These are phyloP conservation scores for Montipora foliosa DNA, from an alignment of 64 coral and sea anemone genomes.

Conservation along the genomic window DNA sequence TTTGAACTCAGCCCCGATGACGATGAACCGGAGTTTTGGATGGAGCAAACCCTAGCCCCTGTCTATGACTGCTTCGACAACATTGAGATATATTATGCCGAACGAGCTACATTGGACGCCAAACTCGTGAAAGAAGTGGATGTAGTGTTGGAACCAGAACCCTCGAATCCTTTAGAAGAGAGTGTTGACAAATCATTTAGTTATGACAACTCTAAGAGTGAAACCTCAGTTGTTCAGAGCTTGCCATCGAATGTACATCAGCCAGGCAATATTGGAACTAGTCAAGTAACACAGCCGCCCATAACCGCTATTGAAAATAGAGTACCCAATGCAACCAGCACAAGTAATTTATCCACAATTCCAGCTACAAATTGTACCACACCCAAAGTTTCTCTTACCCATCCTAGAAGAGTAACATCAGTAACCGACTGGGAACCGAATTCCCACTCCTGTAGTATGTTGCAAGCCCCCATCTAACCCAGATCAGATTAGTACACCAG, in stretches of 20 bases:
- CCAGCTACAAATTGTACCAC: too few relatives aligned
- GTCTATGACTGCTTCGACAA: constrained; percentile 30
- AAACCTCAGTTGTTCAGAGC: not conserved
- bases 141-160: constrained; percentile 12
- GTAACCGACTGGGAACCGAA: too few relatives aligned
- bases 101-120: constrained; percentile 16
- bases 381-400: too few relatives aligned
- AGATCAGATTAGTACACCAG: too few relatives aligned
- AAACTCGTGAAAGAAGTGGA: constrained; percentile 29
- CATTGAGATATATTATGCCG: constrained; percentile 35
- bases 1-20: constrained; percentile 46
- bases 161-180: constrained; percentile 25
- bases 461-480: too few relatives aligned
- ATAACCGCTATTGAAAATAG: not conserved
- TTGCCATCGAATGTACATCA: not conserved
- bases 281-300: constrained; percentile 1
- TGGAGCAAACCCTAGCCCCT: constrained; percentile 16
- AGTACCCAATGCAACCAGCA: too few relatives aligned
- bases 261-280: constrained; percentile 17
- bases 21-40: constrained; percentile 35
- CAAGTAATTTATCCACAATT: too few relatives aligned
- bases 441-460: too few relatives aligned
- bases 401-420: too few relatives aligned
- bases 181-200: constrained; percentile 26
- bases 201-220: constrained; percentile 9